These are phyloP conservation scores for Atherinomorus stipes DNA, from an alignment of 2,113 vertebrate species.

Conservation along the genomic window DNA sequence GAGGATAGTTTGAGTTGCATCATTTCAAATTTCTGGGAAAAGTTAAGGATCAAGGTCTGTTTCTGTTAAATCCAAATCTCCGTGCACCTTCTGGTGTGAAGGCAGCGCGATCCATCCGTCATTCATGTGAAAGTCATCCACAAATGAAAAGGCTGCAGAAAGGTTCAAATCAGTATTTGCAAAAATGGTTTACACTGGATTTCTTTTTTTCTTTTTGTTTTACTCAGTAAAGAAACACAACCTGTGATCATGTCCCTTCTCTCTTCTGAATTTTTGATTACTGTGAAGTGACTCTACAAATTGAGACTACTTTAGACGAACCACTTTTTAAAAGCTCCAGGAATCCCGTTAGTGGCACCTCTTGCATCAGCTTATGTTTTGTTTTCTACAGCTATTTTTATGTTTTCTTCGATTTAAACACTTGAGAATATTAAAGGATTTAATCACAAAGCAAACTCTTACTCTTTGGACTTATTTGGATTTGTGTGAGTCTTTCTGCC, in stretches of 20 bases:
- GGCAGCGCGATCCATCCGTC: conserved; percentile 5
- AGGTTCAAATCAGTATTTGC: conserved; percentile 27
- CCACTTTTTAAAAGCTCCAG: conserved; percentile 11
- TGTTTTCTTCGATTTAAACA: conserved; percentile 69
- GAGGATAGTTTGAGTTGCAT: conserved; percentile 29
- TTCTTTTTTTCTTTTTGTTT: conserved; percentile 30
- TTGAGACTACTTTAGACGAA: conserved; percentile 4
- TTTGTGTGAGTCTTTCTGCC: conserved; percentile 57
- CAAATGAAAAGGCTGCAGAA: conserved; percentile 20
- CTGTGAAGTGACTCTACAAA: conserved; percentile 23
- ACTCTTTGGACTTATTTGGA: conserved; percentile 63
- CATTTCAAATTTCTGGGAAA: conserved; percentile 31
- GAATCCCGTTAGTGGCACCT: conserved; percentile 38
- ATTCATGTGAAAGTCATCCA: background rate
- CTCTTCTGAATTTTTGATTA: conserved; percentile 10
- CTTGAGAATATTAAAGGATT: conserved; percentile 78
- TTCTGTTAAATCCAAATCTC: conserved; percentile 9
- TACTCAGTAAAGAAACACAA: conserved; percentile 36
- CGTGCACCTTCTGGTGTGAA: background rate
- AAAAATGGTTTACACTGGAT: conserved; percentile 37
- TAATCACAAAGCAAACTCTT: conserved; percentile 63
- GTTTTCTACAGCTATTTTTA: conserved; percentile 69
- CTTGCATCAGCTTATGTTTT: conserved; percentile 44
- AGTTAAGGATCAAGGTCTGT: conserved; percentile 11
- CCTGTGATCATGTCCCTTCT: conserved; percentile 2